Evolutionary conservation across 2,797 vertebrate genomes (phyloP).

Genomic region (Pelobates cultripes): DNA sequence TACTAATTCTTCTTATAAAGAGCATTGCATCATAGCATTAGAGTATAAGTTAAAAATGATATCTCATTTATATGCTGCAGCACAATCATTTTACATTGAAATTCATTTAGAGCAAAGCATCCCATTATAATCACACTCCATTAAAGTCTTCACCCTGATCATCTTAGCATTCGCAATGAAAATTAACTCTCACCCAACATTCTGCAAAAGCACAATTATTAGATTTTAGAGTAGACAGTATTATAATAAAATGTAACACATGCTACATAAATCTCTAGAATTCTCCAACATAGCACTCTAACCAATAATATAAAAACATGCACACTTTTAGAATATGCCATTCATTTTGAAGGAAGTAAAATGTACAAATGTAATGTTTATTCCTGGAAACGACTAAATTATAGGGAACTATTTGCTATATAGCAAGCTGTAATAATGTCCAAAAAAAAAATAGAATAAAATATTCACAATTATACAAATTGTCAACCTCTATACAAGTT

Average conservation of each 20-base stretch:
- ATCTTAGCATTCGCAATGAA: constrained; percentile 20
- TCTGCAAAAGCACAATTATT: constrained; percentile 33
- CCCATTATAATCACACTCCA: constrained; percentile 41
- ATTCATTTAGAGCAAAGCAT: constrained; percentile 44
- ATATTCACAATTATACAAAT: too few species aligned
- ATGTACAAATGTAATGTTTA: too few species aligned
- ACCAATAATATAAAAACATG: too few species aligned
- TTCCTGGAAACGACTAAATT: too few species aligned
- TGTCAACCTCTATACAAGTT: too few species aligned
- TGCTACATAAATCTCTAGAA: background rate
- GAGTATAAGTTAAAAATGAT: background rate
- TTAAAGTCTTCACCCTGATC: constrained; percentile 38
- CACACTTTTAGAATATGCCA: too few species aligned
- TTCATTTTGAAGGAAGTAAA: too few species aligned
- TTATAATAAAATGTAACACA: constrained; percentile 28
- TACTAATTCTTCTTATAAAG: constrained; percentile 14
- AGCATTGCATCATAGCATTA: constrained; percentile 3
- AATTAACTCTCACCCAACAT: constrained; percentile 38
- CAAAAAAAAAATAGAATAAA: too few species aligned
- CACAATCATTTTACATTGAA: constrained; percentile 33
- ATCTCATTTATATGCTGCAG: constrained; percentile 34
- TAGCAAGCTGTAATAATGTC: too few species aligned
- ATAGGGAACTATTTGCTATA: too few species aligned
- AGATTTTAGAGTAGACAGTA: constrained; percentile 30
- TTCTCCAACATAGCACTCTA: too few species aligned